Conservation (phyloP, 2,113 vertebrate species). For the Mus pahari region DNA sequence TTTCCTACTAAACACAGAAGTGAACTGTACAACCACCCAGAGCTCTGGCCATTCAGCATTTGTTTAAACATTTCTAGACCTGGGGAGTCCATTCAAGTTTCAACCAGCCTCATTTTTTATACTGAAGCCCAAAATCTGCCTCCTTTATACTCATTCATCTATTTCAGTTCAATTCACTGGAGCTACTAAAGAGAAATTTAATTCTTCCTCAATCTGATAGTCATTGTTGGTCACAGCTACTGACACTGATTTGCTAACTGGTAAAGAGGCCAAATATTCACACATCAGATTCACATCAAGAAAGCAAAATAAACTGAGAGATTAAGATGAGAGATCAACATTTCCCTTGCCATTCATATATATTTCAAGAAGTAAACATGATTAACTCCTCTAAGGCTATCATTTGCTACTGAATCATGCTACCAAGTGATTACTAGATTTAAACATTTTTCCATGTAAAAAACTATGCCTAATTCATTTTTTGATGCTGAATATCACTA, state of each 20-base stretch:
- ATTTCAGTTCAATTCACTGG: neutral
- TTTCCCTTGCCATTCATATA: conserved; percentile 11
- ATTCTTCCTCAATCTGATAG: conserved; percentile 28
- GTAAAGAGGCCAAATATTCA: neutral
- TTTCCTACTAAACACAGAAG: conserved; percentile 18
- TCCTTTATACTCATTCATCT: neutral
- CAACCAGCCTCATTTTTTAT: conserved; percentile 22
- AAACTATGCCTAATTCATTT: conserved; percentile 1
- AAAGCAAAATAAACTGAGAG: conserved; percentile 13
- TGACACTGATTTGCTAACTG: conserved; percentile 5
- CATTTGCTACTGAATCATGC: neutral
- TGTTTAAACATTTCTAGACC: conserved; percentile 49
- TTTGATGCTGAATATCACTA: neutral
- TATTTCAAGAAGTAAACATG: neutral
- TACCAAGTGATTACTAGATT: neutral
- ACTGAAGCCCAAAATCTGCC: conserved; percentile 23
- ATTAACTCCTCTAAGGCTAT: neutral
- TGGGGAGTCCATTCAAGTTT: neutral
- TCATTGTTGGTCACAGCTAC: neutral
- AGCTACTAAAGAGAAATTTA: conserved; percentile 51
- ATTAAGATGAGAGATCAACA: neutral
- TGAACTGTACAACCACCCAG: conserved; percentile 2
- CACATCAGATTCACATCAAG: neutral
- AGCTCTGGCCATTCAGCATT: neutral
- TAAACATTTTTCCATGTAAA: neutral